Percentiles rank a stretch among this genome's conserved stretches.
Evolutionary conservation across 2,888 invertebrate genomes (phyloP).

Genomic region (Lycocerus yunnanus): DNA sequence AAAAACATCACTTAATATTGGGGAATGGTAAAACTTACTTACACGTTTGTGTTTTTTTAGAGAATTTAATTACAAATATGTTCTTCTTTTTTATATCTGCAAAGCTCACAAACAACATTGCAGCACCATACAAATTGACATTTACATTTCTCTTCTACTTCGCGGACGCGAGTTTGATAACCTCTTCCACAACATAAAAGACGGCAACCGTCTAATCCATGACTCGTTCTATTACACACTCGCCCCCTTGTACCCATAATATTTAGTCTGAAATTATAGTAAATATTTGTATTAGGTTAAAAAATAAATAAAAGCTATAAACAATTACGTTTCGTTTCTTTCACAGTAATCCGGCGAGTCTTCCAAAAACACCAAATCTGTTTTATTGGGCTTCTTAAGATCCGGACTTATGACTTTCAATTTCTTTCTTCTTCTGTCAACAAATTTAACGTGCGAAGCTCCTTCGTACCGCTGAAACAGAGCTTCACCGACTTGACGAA

Average conservation of each 20-base stretch:
- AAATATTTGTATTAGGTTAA: background rate
- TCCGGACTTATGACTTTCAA: conserved; percentile 75
- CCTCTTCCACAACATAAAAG: conserved; percentile 89
- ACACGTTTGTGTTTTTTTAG: background rate
- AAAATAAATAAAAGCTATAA: background rate
- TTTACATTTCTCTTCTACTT: conserved; percentile 85
- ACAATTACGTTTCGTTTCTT: conserved; percentile 76
- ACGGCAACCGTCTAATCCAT: conserved; percentile 84
- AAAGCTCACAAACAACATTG: conserved; percentile 82
- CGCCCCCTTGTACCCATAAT: conserved; percentile 83
- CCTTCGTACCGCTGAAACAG: conserved; percentile 84
- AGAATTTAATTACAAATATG: conserved; percentile 81
- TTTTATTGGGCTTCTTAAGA: conserved; percentile 84
- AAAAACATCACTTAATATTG: conserved; percentile 14
- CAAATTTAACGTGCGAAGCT: conserved; percentile 80
- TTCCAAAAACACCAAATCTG: conserved; percentile 88
- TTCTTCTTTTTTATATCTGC: conserved; percentile 78
- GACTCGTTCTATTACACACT: conserved; percentile 82
- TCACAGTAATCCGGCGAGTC: conserved; percentile 93
- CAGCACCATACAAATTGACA: conserved; percentile 94
- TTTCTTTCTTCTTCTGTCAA: conserved; percentile 67
- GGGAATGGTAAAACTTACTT: conserved; percentile 8
- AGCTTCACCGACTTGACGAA: conserved; percentile 77
- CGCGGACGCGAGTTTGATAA: conserved; percentile 80
- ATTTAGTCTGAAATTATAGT: conserved; percentile 64